Base-by-base conservation (phyloP, 1,140 invertebrate species). In the Drosophila nigromelanica region DNA sequence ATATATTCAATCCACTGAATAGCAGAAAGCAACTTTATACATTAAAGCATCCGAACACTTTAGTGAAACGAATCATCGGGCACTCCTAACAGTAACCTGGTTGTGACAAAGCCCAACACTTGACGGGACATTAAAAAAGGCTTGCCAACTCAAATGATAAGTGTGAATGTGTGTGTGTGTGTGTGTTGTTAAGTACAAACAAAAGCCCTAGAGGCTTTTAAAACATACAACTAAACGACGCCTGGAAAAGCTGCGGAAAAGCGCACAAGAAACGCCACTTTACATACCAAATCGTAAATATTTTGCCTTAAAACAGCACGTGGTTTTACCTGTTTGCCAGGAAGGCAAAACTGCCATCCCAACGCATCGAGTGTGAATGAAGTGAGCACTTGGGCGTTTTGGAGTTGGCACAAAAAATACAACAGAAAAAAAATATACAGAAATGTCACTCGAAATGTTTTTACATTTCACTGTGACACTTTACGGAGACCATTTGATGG, bases 361-460 rank as follows among this genome's bases (percentile, higher is more conserved):
- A 76, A 89, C 80, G 80, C 85, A 89, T 89, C 74, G 83, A 89
- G 83, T 89, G 83, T 89, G 83, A 89, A 89, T 83, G 83, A 89
- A 89, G 83, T 89, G 83, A 68, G 76, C 85, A 80, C 83, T 89
- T 74, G 73, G 73, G 59, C 79, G 85, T 72, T 89, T 89, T 83
- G 70, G 63, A 89, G 83, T 73, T 82, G 75, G 15, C 48, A 59
- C 40, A 66, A 71, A 55, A 67, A 62, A 42, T 18, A 51, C 15
- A 14, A 30, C 50, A 6, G 5, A 52, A 76, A 63, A 73, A 77
- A 77, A 64, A 68, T 51, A 70, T 48, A 66, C 30, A 73, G 50
- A 42, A 87, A 87, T 81, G 78, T 71, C 72, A 80, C 73, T 87
- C 54, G 73, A 87, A 87, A 87, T 83, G 83, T 76, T 75, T 78